phyloP scores from a whole-genome alignment of 2,113 vertebrate genomes.

The Cyphomyrus discorhynchus region DNA sequence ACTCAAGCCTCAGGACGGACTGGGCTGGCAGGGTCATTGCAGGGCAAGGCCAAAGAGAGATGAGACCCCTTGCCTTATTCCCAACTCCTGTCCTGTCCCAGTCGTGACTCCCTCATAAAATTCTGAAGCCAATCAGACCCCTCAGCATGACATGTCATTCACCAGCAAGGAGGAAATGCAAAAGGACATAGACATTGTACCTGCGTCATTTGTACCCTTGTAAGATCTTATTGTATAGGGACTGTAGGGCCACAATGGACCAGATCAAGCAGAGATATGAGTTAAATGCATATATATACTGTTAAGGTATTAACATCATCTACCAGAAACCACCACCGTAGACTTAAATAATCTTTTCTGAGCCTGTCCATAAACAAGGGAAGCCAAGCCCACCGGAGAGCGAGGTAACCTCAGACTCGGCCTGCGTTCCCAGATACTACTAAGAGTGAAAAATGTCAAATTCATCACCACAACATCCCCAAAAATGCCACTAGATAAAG shows the following conservation, averaged over 20 bases:
- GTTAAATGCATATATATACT: background rate
- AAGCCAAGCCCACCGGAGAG: background rate
- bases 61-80: background rate
- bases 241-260: background rate
- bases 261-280: background rate
- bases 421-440: background rate
- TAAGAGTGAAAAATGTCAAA: background rate
- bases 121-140: background rate
- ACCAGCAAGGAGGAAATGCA: background rate
- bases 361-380: background rate
- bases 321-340: background rate
- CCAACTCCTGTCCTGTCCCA: background rate
- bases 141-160: background rate
- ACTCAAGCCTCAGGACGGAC: background rate
- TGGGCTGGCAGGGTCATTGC: background rate
- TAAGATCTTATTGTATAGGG: background rate
- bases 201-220: background rate
- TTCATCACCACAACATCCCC: background rate
- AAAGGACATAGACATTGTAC: background rate
- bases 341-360: background rate
- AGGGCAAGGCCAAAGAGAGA: background rate
- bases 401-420: background rate
- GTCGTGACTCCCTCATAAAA: background rate
- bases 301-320: slow-evolving; percentile 7
- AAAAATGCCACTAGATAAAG: background rate